Percentiles rank a stretch among this genome's conserved stretches.
Evolutionary conservation across 1,140 invertebrate species (phyloP).

Genomic region (Hypsibius dujardini): DNA sequence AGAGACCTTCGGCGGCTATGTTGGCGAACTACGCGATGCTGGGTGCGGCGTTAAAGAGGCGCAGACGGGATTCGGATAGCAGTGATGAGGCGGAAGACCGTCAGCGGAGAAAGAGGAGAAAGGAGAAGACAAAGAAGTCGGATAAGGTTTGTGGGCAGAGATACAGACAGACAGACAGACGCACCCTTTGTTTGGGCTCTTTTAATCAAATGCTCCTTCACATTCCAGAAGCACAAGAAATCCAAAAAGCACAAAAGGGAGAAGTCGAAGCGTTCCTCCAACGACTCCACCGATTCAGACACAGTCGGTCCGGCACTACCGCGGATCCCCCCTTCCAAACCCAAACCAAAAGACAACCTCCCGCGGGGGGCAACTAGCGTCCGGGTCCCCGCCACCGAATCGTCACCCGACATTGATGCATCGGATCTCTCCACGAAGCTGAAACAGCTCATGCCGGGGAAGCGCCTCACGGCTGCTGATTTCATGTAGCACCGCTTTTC

Average conservation of each 20-base stretch:
- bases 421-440: neutral
- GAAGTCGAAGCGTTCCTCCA: neutral
- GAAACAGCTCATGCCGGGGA: neutral
- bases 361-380: no score
- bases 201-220: neutral
- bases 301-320: no score
- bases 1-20: conserved; percentile 21
- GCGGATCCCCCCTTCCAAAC: no score
- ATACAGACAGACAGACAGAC: no score
- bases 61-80: conserved; percentile 9
- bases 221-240: conserved; percentile 22
- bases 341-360: no score
- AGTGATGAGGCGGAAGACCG: conserved; percentile 21
- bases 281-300: no score
- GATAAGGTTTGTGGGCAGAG: conserved; percentile 19
- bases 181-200: no score
- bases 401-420: neutral
- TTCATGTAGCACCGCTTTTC: neutral
- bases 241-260: conserved; percentile 22
- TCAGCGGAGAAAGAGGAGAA: conserved; percentile 24
- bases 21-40: neutral
- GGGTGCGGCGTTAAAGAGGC: conserved; percentile 17
- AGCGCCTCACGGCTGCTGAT: neutral
- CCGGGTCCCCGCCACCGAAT: neutral
- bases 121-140: conserved; percentile 22